Evolutionary conservation across 1,140 invertebrate genomes (phyloP).

Genomic region (Doryteuthis pealeii): DNA sequence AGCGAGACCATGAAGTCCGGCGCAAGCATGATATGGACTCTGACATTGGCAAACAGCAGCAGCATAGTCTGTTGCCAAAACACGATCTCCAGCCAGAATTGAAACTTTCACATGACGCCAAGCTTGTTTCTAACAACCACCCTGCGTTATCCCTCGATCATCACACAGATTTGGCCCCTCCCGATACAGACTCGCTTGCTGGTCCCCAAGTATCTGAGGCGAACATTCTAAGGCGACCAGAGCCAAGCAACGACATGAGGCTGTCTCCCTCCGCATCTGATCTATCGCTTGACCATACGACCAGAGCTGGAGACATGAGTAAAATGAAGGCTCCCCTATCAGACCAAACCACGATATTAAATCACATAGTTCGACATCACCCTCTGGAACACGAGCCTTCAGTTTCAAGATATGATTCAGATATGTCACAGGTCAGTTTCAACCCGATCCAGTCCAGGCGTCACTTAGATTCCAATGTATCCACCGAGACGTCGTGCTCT

Average conservation of each 20-base stretch:
- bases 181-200: neutral
- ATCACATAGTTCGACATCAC: neutral
- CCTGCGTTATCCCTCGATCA: neutral
- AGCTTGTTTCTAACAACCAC: neutral
- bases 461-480: neutral
- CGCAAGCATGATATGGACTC: neutral
- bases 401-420: neutral
- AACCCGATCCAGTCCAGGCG: neutral
- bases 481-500: neutral
- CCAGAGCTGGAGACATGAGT: neutral
- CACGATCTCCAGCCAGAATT: neutral
- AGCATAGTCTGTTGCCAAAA: neutral
- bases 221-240: neutral
- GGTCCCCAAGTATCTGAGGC: neutral
- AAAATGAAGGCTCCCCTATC: neutral
- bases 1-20: neutral
- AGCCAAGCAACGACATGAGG: neutral
- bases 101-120: neutral
- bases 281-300: neutral
- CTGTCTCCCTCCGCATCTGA: neutral
- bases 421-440: neutral
- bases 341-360: neutral
- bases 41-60: neutral
- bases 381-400: neutral
- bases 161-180: neutral